Evolutionary conservation across 2,888 invertebrate genomes (phyloP), one percentile per base, ranked within the genome.

Genomic region (Abscondita cerata): DNA sequence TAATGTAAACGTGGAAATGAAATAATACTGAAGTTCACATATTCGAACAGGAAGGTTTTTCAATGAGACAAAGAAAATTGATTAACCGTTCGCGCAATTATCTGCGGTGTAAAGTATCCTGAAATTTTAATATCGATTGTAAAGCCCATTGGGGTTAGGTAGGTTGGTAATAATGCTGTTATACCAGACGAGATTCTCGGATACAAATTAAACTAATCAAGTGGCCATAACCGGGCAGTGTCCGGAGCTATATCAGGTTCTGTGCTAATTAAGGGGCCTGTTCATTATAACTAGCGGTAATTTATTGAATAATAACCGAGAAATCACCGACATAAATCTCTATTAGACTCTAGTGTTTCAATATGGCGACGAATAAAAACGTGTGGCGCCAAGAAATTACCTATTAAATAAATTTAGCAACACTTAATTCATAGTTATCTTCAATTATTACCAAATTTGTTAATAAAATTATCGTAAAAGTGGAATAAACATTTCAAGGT

Each of bases 291-390:
- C 74, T 72, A 72, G 71, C 71, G 73, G 76, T 78, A 78, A 79
- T 79, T 79, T 77, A 79, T 78, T 77, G 80, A 78, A 79, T 78
- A 80, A 80, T 80, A 79, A 80, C 78, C 73, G 73, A 76, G 76
- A 76, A 79, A 80, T 79, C 78, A 76, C 77, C 77, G 75, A 74
- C 75, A 77, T 80, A 79, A 79, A 80, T 80, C 80, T 78, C 78
- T 74, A 79, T 80, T 80, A 80, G 74, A 69, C 69, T 73, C 70
- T 73, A 72, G 73, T 73, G 74, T 75, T 74, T 72, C 76, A 72
- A 76, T 75, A 76, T 74, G 75, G 73, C 70, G 74, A 64, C 70
- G 66, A 70, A 72, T 75, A 76, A 75, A 76, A 76, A 76, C 70
- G 66, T 67, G 63, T 68, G 76, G 76, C 76, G 76, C 74, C 77